Percentiles rank a stretch among this genome's conserved stretches.
These are phyloP conservation scores for Cheiracanthium punctorium DNA, from an alignment of 2,888 invertebrate species.

Conservation along the genomic window DNA sequence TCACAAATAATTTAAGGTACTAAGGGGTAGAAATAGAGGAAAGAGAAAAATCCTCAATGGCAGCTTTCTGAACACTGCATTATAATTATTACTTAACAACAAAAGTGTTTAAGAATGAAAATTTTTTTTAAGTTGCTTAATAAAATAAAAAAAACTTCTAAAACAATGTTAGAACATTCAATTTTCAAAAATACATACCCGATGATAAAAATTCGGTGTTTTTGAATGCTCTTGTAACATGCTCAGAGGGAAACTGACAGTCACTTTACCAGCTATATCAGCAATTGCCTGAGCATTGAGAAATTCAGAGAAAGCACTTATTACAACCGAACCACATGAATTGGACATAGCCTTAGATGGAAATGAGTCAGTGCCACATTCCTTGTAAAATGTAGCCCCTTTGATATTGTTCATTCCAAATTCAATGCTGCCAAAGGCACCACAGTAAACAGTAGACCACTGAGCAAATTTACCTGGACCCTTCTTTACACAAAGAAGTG, in stretches of 20 bases:
- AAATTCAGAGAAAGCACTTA: constrained; percentile 77
- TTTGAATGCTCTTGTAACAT: neutral
- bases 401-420: constrained; percentile 64
- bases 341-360: neutral
- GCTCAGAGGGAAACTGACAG: constrained; percentile 78
- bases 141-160: no score
- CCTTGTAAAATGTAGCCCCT: constrained; percentile 23
- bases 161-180: no score
- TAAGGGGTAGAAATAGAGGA: no score
- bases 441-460: constrained; percentile 79
- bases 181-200: neutral
- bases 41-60: no score
- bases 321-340: constrained; percentile 30
- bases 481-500: constrained; percentile 76
- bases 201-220: neutral
- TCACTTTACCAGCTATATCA: constrained; percentile 79
- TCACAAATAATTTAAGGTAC: no score
- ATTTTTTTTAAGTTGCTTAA: no score
- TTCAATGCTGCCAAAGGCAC: constrained; percentile 74
- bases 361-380: constrained; percentile 28
- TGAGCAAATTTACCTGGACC: constrained; percentile 78
- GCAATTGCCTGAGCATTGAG: constrained; percentile 79
- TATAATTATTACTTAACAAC: no score
- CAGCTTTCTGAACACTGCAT: no score
- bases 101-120: no score